phyloP scores from a whole-genome alignment of 1,140 invertebrate genomes.

The Lethrus apterus region DNA sequence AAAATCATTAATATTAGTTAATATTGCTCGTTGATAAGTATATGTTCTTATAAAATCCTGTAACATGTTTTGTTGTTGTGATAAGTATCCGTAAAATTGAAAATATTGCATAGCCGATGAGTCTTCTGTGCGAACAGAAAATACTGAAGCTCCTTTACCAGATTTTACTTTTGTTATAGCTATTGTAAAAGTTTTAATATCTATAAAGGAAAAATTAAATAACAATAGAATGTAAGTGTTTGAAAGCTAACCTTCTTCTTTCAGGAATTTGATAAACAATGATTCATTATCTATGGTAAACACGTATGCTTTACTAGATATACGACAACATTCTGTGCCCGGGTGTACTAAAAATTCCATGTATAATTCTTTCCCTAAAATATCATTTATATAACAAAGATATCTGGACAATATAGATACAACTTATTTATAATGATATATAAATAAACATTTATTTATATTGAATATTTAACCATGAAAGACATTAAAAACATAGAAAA shows the following conservation, averaged over 20 bases:
- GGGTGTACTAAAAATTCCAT: constrained; percentile 58
- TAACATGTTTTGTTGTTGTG: constrained; percentile 99
- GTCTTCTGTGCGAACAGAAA: constrained; percentile 94
- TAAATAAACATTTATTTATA: no score
- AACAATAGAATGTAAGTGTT: background rate
- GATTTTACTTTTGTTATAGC: constrained; percentile 69
- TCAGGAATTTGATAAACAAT: constrained; percentile 45
- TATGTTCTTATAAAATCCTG: constrained; percentile 97
- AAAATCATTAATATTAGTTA: constrained; percentile 91
- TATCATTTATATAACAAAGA: background rate
- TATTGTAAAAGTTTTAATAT: constrained; percentile 70
- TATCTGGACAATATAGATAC: no score
- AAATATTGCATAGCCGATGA: constrained; percentile 97
- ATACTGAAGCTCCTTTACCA: constrained; percentile 74
- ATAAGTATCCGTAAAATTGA: constrained; percentile 97
- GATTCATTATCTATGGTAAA: constrained; percentile 61
- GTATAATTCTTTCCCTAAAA: constrained; percentile 11
- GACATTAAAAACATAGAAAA: no score
- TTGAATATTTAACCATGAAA: no score
- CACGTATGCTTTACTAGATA: constrained; percentile 58
- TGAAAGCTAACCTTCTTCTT: constrained; percentile 40
- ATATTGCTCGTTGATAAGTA: constrained; percentile 95
- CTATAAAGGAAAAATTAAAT: constrained; percentile 37
- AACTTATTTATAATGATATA: no score
- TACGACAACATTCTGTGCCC: constrained; percentile 60